These are phyloP conservation scores for Drosophila gaucha DNA, from an alignment of 2,888 invertebrate genomes.

Conservation along the genomic window DNA sequence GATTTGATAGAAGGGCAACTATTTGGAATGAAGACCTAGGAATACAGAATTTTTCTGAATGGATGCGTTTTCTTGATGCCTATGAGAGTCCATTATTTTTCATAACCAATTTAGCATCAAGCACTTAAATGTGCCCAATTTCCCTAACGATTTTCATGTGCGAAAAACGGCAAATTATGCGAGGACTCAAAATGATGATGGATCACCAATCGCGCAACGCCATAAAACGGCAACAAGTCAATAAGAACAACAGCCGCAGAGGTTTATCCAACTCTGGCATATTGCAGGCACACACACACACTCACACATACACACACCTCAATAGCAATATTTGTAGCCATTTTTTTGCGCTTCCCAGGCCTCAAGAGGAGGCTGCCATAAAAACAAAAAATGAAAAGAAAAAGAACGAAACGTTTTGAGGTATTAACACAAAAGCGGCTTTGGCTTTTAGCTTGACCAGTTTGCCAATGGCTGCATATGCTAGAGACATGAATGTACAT, in stretches of 20 bases:
- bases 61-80: too few species aligned
- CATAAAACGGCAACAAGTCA: slow-evolving; percentile 79
- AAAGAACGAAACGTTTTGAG: slow-evolving; percentile 63
- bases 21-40: too few species aligned
- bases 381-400: slow-evolving; percentile 10
- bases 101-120: slow-evolving; percentile 36
- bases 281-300: slow-evolving; percentile 42
- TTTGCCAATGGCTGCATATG: slow-evolving; percentile 28
- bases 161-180: slow-evolving; percentile 72
- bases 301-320: slow-evolving; percentile 35
- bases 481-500: slow-evolving; percentile 8
- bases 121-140: slow-evolving; percentile 52
- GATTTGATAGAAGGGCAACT: too few species aligned
- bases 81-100: slow-evolving; percentile 37
- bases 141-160: slow-evolving; percentile 64
- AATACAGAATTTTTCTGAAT: too few species aligned
- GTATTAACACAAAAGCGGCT: slow-evolving; percentile 79
- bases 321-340: slow-evolving; percentile 74
- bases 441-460: slow-evolving; percentile 67
- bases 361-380: slow-evolving; percentile 17
- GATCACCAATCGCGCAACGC: slow-evolving; percentile 84
- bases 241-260: slow-evolving; percentile 62
- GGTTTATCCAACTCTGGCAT: slow-evolving; percentile 53
- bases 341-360: slow-evolving; percentile 63
- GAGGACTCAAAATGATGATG: slow-evolving; percentile 81